phyloP scores from a whole-genome alignment of 2,113 vertebrate genomes.

The Calypte anna region DNA sequence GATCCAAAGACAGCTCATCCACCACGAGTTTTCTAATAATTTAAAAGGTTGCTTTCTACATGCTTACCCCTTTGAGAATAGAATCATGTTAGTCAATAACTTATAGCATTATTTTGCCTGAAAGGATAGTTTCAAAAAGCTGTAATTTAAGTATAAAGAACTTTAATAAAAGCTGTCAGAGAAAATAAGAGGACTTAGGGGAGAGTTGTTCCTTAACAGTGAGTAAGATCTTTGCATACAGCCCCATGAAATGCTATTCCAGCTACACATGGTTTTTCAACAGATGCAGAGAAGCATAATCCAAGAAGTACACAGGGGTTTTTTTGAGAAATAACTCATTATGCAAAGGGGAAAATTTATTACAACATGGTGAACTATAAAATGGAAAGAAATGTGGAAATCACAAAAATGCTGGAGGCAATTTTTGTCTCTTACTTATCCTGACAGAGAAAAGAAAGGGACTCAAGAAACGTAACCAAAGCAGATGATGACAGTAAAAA shows the following conservation, averaged over 20 bases:
- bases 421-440: neutral
- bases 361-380: neutral
- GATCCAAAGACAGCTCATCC: slow-evolving; percentile 26
- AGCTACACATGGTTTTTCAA: neutral
- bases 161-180: slow-evolving; percentile 49
- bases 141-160: slow-evolving; percentile 44
- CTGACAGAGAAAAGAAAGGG: neutral
- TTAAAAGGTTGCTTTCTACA: slow-evolving; percentile 51
- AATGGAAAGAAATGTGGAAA: neutral
- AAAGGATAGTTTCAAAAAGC: slow-evolving; percentile 40
- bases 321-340: slow-evolving; percentile 27
- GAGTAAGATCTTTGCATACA: neutral
- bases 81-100: slow-evolving; percentile 46
- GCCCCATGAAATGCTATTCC: neutral
- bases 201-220: slow-evolving; percentile 10
- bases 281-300: neutral
- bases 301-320: neutral
- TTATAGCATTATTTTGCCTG: slow-evolving; percentile 33
- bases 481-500: neutral
- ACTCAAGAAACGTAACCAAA: neutral
- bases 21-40: slow-evolving; percentile 28
- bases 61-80: slow-evolving; percentile 32
- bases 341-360: neutral
- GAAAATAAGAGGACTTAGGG: slow-evolving; percentile 41
- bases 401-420: neutral